Percentiles rank a stretch among this genome's conserved stretches.
phyloP scores from a whole-genome alignment of 1,140 invertebrate species.

The Orius laevigatus region DNA sequence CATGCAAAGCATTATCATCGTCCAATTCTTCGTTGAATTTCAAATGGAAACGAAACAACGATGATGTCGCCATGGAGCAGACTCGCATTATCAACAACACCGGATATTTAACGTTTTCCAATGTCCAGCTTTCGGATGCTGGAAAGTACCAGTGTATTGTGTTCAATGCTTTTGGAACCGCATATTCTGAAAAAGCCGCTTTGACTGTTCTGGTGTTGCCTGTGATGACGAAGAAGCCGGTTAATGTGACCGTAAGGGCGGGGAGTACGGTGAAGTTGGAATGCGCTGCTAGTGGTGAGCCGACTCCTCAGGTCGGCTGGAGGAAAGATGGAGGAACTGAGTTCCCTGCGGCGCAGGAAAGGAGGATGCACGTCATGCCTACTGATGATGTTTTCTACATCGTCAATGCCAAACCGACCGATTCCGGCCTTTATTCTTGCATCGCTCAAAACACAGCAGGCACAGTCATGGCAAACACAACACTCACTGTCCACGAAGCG shows the following conservation, averaged over 20 bases:
- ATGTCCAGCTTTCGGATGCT: conserved; percentile 56
- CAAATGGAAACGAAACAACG: conserved; percentile 79
- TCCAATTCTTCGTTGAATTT: conserved; percentile 50
- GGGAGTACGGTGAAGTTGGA: conserved; percentile 75
- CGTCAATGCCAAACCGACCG: conserved; percentile 66
- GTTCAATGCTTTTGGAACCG: conserved; percentile 73
- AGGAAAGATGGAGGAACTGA: conserved; percentile 89
- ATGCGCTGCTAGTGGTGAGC: conserved; percentile 79
- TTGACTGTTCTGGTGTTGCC: conserved; percentile 80
- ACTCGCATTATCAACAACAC: conserved; percentile 24
- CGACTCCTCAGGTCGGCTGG: conserved; percentile 75
- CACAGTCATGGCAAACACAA: conserved; percentile 68
- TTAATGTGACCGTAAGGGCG: conserved; percentile 65
- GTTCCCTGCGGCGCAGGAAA: conserved; percentile 85
- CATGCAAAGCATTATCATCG: conserved; percentile 56
- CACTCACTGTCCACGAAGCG: conserved; percentile 70
- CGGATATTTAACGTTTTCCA: conserved; percentile 50
- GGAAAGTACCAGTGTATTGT: conserved; percentile 89
- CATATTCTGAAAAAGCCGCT: conserved; percentile 72
- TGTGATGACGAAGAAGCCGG: conserved; percentile 67
- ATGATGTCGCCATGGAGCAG: conserved; percentile 36
- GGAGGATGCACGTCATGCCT: conserved; percentile 82
- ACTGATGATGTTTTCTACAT: conserved; percentile 87
- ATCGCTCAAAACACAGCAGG: conserved; percentile 82
- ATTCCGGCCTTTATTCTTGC: conserved; percentile 87